Evolutionary conservation across 2,888 invertebrate species (phyloP), one percentile per base, ranked within the genome.

Genomic region (Bombylius discolor): DNA sequence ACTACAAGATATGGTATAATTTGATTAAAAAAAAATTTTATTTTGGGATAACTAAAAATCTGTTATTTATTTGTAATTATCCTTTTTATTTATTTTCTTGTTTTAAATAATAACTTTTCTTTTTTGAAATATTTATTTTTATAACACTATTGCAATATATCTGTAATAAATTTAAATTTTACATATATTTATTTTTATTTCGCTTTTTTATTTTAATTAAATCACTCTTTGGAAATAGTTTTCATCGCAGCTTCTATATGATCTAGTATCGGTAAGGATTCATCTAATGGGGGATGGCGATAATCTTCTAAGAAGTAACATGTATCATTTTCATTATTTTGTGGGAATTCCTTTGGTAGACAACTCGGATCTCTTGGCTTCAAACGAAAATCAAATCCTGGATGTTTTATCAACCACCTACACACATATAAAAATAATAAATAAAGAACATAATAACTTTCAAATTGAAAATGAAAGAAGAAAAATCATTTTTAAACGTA

Each of bases 291-390:
- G 1, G 84, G 83, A 71, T 91, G 87, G 59, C 78, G 79, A 76
- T 89, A 94, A 63, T 81, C 83, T 66, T 84, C 83, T 54, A 93
- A 79, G 73, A 93, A 94, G 76, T 93, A 83, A 70, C 92, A 92
- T 44, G 89, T 90, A 62, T 89, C 90, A 49, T 83, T 80, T 56
- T 84, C 83, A 66, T 85, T 81, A 64, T 82, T 78, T 77, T 42
- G 51, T 49, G 89, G 87, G 76, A 91, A 91, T 65, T 89, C 91
- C 72, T 85, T 86, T 11, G 93, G 93, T 63, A 93, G 80, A 73
- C 84, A 88, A 56, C 82, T 81, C 48, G 83, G 81, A 65, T 85
- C 82, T 62, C 93, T 80, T 13, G 85, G 78, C 67, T 87, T 85
- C 74, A 91, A 81, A 64, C 80, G 78, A 61, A 78, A 75, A 12